These are phyloP conservation scores for Pediacus dermestoides DNA, from an alignment of 2,888 invertebrate species.

Conservation along the genomic window DNA sequence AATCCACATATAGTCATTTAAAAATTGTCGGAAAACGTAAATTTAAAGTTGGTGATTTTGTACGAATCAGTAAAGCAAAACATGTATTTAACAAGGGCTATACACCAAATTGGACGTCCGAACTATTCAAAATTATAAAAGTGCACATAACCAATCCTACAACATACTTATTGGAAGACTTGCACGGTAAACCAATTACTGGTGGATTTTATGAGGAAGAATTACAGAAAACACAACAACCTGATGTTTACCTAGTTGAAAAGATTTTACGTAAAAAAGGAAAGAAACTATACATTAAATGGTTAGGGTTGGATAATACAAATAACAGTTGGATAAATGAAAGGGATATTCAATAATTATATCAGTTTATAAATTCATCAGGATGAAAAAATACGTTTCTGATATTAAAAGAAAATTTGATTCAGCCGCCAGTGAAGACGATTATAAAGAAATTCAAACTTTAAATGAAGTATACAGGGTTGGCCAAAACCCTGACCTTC, in stretches of 20 bases:
- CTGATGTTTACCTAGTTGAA: slow-evolving; percentile 32
- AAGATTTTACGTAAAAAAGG: slow-evolving; percentile 27
- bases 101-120: slow-evolving; percentile 39
- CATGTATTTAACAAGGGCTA: slow-evolving; percentile 39
- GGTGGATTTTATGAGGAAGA: slow-evolving; percentile 37
- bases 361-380: too few relatives aligned
- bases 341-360: slow-evolving; percentile 17
- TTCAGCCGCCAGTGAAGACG: too few relatives aligned
- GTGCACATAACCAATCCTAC: slow-evolving; percentile 34
- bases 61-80: slow-evolving; percentile 38
- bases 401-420: too few relatives aligned
- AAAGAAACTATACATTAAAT: slow-evolving; percentile 29
- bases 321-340: slow-evolving; percentile 35
- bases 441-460: too few relatives aligned
- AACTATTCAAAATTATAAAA: slow-evolving; percentile 38
- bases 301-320: slow-evolving; percentile 27
- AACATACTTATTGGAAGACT: slow-evolving; percentile 37
- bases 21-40: slow-evolving; percentile 26
- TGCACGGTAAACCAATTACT: slow-evolving; percentile 23
- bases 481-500: too few relatives aligned
- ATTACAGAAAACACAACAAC: slow-evolving; percentile 26
- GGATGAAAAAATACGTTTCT: too few relatives aligned
- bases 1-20: slow-evolving; percentile 25
- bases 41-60: slow-evolving; percentile 36
- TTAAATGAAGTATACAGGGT: too few relatives aligned